Conservation (phyloP, 1,140 invertebrate genomes). For the Rhizoglyphus robini region DNA sequence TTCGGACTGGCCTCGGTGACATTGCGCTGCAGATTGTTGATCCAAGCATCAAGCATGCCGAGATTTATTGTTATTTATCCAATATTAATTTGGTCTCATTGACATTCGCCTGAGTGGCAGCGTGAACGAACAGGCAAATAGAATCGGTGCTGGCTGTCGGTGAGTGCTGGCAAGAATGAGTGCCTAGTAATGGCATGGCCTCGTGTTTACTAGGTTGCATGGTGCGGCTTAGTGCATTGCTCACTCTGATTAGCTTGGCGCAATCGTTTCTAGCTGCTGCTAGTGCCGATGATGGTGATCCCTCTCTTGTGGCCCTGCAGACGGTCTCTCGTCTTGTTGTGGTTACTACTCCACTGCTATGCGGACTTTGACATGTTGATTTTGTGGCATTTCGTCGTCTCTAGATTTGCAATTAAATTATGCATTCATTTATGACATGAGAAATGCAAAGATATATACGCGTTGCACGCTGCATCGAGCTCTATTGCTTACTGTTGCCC, state of each 20-base stretch:
- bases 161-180: background rate
- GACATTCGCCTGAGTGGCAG: background rate
- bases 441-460: background rate
- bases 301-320: background rate
- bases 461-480: background rate
- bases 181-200: background rate
- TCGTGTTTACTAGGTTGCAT: background rate
- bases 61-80: constrained; percentile 11
- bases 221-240: background rate
- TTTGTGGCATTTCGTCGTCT: constrained; percentile 7
- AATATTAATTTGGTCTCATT: background rate
- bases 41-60: background rate
- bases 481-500: background rate
- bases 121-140: background rate
- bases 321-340: background rate
- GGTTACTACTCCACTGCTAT: background rate
- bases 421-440: constrained; percentile 14
- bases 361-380: constrained; percentile 14
- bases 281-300: background rate
- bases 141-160: background rate
- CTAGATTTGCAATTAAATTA: constrained; percentile 15
- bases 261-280: constrained; percentile 4
- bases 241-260: background rate
- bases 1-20: background rate
- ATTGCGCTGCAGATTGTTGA: background rate